Evolutionary conservation across 1,140 invertebrate species (phyloP), one percentile per base, ranked within the genome.

Genomic region (Mactra quadrangularis): DNA sequence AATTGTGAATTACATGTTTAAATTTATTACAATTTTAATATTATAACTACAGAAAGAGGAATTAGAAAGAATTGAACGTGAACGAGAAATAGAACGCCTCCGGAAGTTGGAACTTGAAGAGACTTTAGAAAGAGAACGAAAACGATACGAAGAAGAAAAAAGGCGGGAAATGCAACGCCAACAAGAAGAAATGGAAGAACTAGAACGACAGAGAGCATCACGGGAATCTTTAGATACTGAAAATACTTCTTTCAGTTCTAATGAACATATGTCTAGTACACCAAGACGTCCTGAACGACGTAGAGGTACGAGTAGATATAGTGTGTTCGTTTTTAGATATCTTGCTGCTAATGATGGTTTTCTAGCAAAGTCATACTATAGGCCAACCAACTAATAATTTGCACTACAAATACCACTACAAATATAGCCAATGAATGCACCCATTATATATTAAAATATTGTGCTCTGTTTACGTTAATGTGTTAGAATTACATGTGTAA

Each of bases 141-240:
- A 27, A 47, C 55, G 25, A n/a, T 50, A 47, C n/a, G 59, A 53
- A 74, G 76, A 83, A 7, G 33, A 75, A 27, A 31, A 70, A 6
- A 22, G 72, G 45, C 70, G 74, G 17, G 52, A 66, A 1, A 15
- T 64, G 35, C 70, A 59, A 27, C 68, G 53, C 9, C 55, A 66
- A 70, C 76, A 81, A 29, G 72, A 82, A 22, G 79, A 87, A 50
- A n/a, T 82, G 33, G 75, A 62, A 15, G 41, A 53, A 9, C 31
- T 81, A 27, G 60, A 83, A 47, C 31, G 70, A 27, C 52, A 72
- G 19, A 62, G 84, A 29, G 64, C 81, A 13, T 88, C 85, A 1
- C 71, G 82, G 38, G 85, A 82, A 3, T 85, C 79, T 6, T 38
- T 87, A 9, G 72, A 25, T n/a, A 70, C 82, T 38, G 45, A 62